phyloP scores from a whole-genome alignment of 2,888 invertebrate species.

The Trachelus tabidus region DNA sequence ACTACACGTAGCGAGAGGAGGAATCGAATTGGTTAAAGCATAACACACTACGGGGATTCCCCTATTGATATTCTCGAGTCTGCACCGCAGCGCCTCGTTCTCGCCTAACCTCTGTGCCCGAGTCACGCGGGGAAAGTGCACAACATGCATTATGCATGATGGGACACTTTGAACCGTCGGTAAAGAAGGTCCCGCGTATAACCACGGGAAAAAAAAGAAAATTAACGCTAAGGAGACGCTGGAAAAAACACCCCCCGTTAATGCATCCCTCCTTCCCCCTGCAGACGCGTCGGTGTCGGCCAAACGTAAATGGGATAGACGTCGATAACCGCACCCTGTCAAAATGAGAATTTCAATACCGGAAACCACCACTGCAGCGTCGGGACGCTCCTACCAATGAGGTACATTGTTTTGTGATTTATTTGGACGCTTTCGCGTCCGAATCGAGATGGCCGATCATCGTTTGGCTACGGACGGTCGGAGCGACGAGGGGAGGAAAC shows the following conservation, averaged over 20 bases:
- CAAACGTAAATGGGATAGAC: neutral
- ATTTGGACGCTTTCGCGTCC: neutral
- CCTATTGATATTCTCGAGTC: constrained; percentile 30
- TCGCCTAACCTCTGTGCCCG: constrained; percentile 11
- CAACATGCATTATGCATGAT: constrained; percentile 41
- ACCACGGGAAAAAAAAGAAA: neutral
- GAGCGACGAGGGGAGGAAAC: neutral
- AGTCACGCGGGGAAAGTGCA: constrained; percentile 23
- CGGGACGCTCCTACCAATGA: neutral
- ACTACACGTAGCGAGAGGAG: neutral
- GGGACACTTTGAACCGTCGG: neutral
- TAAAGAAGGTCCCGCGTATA: neutral
- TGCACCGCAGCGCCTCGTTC: constrained; percentile 27
- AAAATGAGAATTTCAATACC: neutral
- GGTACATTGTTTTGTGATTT: neutral
- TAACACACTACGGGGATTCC: constrained; percentile 4
- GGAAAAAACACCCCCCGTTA: neutral
- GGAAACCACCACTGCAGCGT: neutral
- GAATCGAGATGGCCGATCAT: neutral
- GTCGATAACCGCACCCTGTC: neutral
- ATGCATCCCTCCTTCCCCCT: neutral
- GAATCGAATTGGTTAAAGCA: constrained; percentile 20
- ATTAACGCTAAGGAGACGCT: neutral
- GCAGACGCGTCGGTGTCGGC: neutral
- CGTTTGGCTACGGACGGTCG: neutral